Evolutionary conservation across 2,797 vertebrate species (phyloP).

Genomic region (Hephaestus fuliginosus): DNA sequence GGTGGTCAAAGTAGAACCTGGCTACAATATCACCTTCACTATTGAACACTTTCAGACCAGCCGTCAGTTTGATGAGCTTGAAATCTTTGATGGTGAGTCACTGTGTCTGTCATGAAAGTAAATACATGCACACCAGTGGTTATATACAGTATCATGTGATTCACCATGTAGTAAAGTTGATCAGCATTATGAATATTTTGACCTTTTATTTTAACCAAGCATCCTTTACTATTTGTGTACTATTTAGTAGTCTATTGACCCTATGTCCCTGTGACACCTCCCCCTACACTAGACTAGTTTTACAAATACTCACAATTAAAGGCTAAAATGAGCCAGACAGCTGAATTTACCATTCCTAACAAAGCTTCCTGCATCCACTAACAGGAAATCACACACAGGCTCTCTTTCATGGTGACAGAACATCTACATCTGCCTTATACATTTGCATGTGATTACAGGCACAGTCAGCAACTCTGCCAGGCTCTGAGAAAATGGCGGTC

Average conservation of each 20-base stretch:
- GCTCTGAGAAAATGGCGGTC: conserved; percentile 60
- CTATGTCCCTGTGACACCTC: not conserved
- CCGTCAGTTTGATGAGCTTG: conserved; percentile 96
- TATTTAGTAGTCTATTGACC: conserved; percentile 1
- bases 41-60: conserved; percentile 98
- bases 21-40: conserved; percentile 94
- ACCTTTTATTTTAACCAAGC: not conserved
- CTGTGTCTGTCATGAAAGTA: not conserved
- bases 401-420: conserved; percentile 55
- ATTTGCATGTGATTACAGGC: conserved; percentile 79
- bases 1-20: conserved; percentile 94
- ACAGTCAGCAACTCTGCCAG: conserved; percentile 69
- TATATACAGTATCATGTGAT: not conserved
- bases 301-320: conserved; percentile 37
- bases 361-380: conserved; percentile 29
- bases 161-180: not conserved
- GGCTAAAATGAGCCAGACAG: conserved; percentile 39
- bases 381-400: conserved; percentile 40
- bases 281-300: conserved; percentile 21
- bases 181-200: not conserved
- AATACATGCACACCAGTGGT: not conserved
- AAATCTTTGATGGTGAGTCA: conserved; percentile 95
- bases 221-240: not conserved
- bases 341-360: conserved; percentile 30
- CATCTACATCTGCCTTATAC: conserved; percentile 59